Evolutionary conservation across 2,888 invertebrate species (phyloP), one percentile per base, ranked within the genome.

Genomic region (Dolomedes plantarius): DNA sequence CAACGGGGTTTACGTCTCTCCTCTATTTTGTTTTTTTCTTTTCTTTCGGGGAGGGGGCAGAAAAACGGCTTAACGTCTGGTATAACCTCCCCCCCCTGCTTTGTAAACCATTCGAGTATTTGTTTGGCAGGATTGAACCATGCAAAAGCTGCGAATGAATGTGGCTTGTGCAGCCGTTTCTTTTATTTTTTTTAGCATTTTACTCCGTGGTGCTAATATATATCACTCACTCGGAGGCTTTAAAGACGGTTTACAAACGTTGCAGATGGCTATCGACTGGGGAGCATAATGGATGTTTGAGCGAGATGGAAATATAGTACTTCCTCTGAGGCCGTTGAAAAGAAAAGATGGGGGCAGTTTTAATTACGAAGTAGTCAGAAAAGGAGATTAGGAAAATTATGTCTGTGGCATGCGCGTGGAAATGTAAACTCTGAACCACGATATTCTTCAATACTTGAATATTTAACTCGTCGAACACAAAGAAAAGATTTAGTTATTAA

Each of bases 41-140:
- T 56, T 56, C 56, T 1, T 56, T 56, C 23, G 5, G 56, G 56
- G 56, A 56, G 19, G 56, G n/a, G 23, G 56, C 56, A n/a, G 19
- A 16, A 36, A n/a, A 46, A 16, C 7, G n/a, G 11, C n/a, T 46
- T 46, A 56, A 1, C 19, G 19, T 23, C 56, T 56, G 3, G 56
- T 23, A 11, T 46, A 46, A n/a, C 46, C 56, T 56, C 23, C 56
- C 56, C 56, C 46, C 16, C 16, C 13, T 23, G 13, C 23, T 16
- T 19, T 23, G 56, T 19, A 56, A 56, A 56, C 56, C 23, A 5
- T 13, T 32, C 13, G 13, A 16, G 29, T 78, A 78, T 78, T 78
- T 78, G 78, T 64, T 78, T 78, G 78, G 78, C 78, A 71, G 41
- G n/a, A 64, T 64, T 39, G 41, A 39, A 69, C 68, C 50, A 56